Conservation (phyloP, 2,888 invertebrate genomes). For the Ceriagrion tenellum region DNA sequence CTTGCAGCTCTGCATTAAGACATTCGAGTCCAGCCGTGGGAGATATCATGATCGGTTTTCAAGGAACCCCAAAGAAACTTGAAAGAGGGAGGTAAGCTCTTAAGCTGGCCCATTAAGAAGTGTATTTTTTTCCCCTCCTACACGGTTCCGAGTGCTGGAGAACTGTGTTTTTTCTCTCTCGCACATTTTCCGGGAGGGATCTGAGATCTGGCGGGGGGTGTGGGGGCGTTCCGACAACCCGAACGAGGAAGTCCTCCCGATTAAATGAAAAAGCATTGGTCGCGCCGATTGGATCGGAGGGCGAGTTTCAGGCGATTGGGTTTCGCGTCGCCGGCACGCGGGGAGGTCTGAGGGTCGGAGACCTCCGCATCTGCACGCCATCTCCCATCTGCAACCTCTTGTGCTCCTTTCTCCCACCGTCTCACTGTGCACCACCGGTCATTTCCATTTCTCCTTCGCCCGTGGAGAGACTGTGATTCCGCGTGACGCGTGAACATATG, state of each 20-base stretch:
- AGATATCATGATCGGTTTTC: too few species aligned
- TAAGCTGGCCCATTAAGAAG: too few species aligned
- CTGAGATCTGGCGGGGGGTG: not conserved
- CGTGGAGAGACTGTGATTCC: not conserved
- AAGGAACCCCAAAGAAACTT: too few species aligned
- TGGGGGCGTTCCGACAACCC: not conserved
- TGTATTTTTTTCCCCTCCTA: too few species aligned
- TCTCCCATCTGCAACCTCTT: not conserved
- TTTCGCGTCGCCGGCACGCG: not conserved
- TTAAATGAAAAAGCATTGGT: not conserved
- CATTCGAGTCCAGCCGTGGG: too few species aligned
- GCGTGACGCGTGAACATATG: not conserved
- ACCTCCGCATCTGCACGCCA: not conserved
- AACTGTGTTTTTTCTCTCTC: too few species aligned
- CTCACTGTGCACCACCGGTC: not conserved
- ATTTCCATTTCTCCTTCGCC: not conserved
- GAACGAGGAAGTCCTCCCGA: not conserved
- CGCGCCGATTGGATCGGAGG: not conserved
- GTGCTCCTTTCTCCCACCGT: not conserved
- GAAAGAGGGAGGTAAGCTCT: too few species aligned
- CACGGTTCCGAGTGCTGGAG: too few species aligned
- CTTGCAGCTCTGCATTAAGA: too few species aligned
- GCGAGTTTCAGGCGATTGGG: not conserved
- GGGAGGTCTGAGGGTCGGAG: not conserved
- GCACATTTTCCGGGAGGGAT: not conserved